phyloP scores from a whole-genome alignment of 1,140 invertebrate species.

The Protaetia brevitarsis region DNA sequence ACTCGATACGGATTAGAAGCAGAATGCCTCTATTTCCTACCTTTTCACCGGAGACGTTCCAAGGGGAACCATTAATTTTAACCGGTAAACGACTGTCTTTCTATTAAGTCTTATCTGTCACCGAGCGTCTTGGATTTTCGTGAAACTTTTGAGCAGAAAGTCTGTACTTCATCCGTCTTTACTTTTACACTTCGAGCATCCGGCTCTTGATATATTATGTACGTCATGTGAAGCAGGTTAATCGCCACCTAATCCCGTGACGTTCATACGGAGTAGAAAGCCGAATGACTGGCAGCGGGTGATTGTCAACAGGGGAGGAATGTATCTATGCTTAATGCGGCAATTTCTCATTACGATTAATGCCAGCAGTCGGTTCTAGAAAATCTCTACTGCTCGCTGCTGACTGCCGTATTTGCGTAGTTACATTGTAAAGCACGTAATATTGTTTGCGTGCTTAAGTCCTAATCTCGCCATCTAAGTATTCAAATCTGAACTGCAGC shows the following conservation, averaged over 20 bases:
- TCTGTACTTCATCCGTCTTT: not conserved
- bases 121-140: slow-evolving; percentile 14
- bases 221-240: not conserved
- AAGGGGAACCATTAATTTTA: slow-evolving; percentile 6
- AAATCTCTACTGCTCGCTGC: not conserved
- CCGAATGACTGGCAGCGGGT: not conserved
- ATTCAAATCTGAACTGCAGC: no score
- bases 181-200: not conserved
- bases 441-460: no score
- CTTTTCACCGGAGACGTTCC: not conserved
- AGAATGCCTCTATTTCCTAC: not conserved
- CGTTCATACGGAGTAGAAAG: not conserved
- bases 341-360: slow-evolving; percentile 23
- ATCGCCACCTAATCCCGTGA: slow-evolving; percentile 14
- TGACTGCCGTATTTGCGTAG: not conserved
- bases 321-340: slow-evolving; percentile 7
- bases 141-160: not conserved
- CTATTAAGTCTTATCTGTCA: slow-evolving; percentile 21
- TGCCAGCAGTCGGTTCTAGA: not conserved
- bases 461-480: no score
- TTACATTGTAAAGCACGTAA: no score
- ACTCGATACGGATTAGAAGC: not conserved
- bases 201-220: slow-evolving; percentile 6
- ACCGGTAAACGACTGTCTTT: slow-evolving; percentile 1
- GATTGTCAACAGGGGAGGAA: not conserved